Percentiles rank a stretch among this genome's conserved stretches.
phyloP scores from a whole-genome alignment of 2,888 invertebrate genomes.

The Leptinotarsa peninsularis region DNA sequence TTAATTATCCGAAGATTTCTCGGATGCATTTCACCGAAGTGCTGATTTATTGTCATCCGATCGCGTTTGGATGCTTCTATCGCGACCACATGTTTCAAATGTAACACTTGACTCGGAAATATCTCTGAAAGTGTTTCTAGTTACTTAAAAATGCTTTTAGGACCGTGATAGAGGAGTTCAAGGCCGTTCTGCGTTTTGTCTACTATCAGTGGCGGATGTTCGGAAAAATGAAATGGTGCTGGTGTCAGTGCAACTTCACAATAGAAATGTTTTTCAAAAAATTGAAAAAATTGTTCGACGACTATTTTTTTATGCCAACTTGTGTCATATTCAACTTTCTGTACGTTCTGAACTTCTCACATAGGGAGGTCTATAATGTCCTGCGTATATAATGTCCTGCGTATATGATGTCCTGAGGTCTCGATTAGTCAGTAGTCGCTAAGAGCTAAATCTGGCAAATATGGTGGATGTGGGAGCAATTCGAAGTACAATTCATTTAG shows the following conservation, averaged over 20 bases:
- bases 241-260: background rate
- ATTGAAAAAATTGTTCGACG: no score
- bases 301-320: no score
- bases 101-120: conserved; percentile 60
- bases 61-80: conserved; percentile 46
- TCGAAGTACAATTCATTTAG: no score
- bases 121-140: conserved; percentile 62
- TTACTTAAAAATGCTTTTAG: conserved; percentile 65
- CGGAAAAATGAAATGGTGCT: background rate
- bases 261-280: no score
- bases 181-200: conserved; percentile 60
- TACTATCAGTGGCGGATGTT: conserved; percentile 4
- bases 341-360: no score
- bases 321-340: no score
- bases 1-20: conserved; percentile 18
- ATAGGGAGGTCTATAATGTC: no score
- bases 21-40: conserved; percentile 18
- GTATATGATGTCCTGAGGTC: no score
- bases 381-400: no score
- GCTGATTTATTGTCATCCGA: conserved; percentile 46
- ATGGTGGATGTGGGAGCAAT: no score
- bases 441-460: no score
- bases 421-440: no score
- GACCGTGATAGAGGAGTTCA: conserved; percentile 49
- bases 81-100: conserved; percentile 56